Evolutionary conservation across 2,113 vertebrate species (phyloP).

Genomic region (Datnioides undecimradiatus): DNA sequence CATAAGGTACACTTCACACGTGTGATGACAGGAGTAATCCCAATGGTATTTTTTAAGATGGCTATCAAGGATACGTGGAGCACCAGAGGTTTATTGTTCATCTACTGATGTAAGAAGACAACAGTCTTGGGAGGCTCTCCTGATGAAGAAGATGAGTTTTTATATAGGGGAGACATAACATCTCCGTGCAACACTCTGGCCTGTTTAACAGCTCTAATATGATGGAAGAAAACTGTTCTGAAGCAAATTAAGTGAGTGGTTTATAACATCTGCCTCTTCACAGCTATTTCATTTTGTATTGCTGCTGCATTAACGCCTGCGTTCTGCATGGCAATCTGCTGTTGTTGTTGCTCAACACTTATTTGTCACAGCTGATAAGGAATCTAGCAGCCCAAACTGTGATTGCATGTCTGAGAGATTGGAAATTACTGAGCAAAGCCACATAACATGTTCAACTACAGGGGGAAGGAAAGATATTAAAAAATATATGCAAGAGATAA

Average conservation of each 20-base stretch:
- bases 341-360: slow-evolving; percentile 67
- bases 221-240: slow-evolving; percentile 73
- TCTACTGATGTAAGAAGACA: slow-evolving; percentile 69
- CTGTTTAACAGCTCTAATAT: slow-evolving; percentile 75
- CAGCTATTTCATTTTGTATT: slow-evolving; percentile 66
- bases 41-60: slow-evolving; percentile 57
- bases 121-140: slow-evolving; percentile 63
- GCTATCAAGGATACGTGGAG: slow-evolving; percentile 62
- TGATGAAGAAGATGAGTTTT: slow-evolving; percentile 72
- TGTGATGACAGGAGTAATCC: slow-evolving; percentile 63
- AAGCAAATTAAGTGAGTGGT: slow-evolving; percentile 74
- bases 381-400: slow-evolving; percentile 53
- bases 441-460: slow-evolving; percentile 37
- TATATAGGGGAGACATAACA: slow-evolving; percentile 64
- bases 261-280: slow-evolving; percentile 75
- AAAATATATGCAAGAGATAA: slow-evolving; percentile 53
- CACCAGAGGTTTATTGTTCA: slow-evolving; percentile 71
- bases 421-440: slow-evolving; percentile 62
- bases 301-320: slow-evolving; percentile 66
- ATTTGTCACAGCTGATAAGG: slow-evolving; percentile 76
- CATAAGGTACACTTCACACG: slow-evolving; percentile 71
- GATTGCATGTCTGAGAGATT: slow-evolving; percentile 59
- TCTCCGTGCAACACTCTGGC: slow-evolving; percentile 49
- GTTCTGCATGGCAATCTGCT: slow-evolving; percentile 73
- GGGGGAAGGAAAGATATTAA: slow-evolving; percentile 29